Percentiles rank a stretch among this genome's conserved stretches.
phyloP scores from a whole-genome alignment of 2,888 invertebrate species.

The Thecocarcelia acutangulata region DNA sequence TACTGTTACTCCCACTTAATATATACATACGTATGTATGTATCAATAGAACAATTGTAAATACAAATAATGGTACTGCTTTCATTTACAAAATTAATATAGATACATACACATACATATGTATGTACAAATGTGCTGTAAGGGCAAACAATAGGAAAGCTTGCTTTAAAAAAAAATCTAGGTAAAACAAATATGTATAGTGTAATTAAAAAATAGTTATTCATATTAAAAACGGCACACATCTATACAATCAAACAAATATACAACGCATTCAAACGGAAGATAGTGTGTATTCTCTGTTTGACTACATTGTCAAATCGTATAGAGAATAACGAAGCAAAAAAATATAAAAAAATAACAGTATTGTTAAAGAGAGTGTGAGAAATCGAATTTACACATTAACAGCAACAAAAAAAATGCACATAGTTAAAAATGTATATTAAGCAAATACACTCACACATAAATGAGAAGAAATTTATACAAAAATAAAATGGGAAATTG shows the following conservation, averaged over 20 bases:
- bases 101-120: too few species aligned
- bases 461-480: too few species aligned
- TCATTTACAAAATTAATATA: too few species aligned
- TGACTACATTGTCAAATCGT: constrained; percentile 4
- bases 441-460: background rate
- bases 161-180: constrained; percentile 21
- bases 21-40: too few species aligned
- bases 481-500: too few species aligned
- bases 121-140: background rate
- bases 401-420: constrained; percentile 6
- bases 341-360: background rate
- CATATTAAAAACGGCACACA: background rate
- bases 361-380: constrained; percentile 28
- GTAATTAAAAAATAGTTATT: constrained; percentile 15
- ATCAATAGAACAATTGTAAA: too few species aligned
- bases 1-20: too few species aligned
- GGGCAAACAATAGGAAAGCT: background rate
- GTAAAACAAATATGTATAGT: constrained; percentile 29
- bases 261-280: background rate
- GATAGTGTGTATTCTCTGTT: constrained; percentile 10
- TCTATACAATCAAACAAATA: too few species aligned
- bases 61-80: too few species aligned
- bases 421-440: background rate
- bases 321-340: background rate
- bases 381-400: constrained; percentile 28